Percentiles rank a stretch among this genome's conserved stretches.
phyloP scores from a whole-genome alignment of 2,113 vertebrate genomes.

The Melospiza georgiana region DNA sequence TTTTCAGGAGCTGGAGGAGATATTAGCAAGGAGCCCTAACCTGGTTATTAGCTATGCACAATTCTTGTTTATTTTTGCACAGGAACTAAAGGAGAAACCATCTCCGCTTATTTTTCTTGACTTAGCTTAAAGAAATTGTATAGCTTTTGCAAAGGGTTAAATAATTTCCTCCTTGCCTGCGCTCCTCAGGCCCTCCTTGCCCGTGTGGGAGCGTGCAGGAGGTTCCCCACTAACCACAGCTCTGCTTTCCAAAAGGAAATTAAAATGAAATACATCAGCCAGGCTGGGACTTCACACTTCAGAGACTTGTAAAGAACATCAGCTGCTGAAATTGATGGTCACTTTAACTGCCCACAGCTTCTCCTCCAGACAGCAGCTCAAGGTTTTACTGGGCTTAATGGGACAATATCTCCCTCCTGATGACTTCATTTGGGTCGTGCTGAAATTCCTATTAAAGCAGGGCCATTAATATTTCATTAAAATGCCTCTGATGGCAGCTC shows the following conservation, averaged over 20 bases:
- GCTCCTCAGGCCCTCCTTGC: constrained; percentile 21
- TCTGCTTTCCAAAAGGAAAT: constrained; percentile 80
- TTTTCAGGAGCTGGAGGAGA: neutral
- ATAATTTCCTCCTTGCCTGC: constrained; percentile 75
- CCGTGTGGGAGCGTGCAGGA: constrained; percentile 7
- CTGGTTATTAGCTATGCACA: constrained; percentile 39
- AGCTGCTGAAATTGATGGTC: constrained; percentile 74
- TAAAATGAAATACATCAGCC: constrained; percentile 80
- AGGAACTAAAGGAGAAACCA: constrained; percentile 61
- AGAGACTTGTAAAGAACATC: constrained; percentile 67
- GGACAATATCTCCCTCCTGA: constrained; percentile 68
- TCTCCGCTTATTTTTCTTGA: constrained; percentile 65
- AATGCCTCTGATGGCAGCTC: constrained; percentile 44
- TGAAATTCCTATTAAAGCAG: constrained; percentile 68
- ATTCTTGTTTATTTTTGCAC: constrained; percentile 51
- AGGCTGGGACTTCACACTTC: constrained; percentile 78
- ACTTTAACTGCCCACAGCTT: constrained; percentile 68
- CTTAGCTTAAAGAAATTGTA: constrained; percentile 56
- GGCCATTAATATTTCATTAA: constrained; percentile 67
- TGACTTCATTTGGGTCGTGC: constrained; percentile 61
- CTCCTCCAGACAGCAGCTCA: constrained; percentile 73
- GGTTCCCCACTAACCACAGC: constrained; percentile 67
- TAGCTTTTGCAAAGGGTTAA: constrained; percentile 77
- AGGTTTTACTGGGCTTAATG: constrained; percentile 73
- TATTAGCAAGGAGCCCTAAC: constrained; percentile 27